Conservation (phyloP, 2,888 invertebrate species). For the Papilio gigon region DNA sequence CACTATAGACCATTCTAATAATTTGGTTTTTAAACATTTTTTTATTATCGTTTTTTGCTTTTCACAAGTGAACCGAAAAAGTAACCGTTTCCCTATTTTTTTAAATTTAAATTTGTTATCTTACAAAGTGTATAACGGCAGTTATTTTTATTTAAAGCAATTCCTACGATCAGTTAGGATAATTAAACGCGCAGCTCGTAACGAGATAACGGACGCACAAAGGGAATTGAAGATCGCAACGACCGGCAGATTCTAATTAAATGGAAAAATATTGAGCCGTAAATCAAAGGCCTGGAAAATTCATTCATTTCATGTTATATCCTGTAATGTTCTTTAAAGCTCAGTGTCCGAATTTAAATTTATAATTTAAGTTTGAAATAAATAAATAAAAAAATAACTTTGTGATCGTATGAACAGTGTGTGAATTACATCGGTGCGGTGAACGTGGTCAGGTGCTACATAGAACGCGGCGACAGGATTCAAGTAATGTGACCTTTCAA, state of each 20-base stretch:
- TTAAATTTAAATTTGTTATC: background rate
- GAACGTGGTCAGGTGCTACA: no score
- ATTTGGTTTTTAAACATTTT: no score
- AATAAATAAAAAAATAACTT: no score
- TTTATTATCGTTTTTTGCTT: no score
- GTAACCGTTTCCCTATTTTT: no score
- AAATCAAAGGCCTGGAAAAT: constrained; percentile 19
- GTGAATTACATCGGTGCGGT: no score
- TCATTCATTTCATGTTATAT: constrained; percentile 16
- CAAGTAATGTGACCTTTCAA: no score
- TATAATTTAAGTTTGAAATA: no score
- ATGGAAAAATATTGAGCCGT: constrained; percentile 32
- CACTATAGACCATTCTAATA: background rate
- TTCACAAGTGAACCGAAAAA: no score
- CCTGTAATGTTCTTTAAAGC: background rate
- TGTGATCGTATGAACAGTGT: no score
- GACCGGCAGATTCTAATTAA: constrained; percentile 42
- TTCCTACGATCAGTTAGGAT: constrained; percentile 12
- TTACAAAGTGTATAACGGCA: background rate
- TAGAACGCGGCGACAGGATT: no score
- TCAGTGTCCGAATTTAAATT: no score
- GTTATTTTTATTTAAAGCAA: constrained; percentile 21
- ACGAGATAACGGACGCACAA: constrained; percentile 44
- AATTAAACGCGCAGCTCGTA: constrained; percentile 27
- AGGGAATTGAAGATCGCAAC: constrained; percentile 41